Conservation (phyloP, 2,113 vertebrate genomes). For the Sander lucioperca region DNA sequence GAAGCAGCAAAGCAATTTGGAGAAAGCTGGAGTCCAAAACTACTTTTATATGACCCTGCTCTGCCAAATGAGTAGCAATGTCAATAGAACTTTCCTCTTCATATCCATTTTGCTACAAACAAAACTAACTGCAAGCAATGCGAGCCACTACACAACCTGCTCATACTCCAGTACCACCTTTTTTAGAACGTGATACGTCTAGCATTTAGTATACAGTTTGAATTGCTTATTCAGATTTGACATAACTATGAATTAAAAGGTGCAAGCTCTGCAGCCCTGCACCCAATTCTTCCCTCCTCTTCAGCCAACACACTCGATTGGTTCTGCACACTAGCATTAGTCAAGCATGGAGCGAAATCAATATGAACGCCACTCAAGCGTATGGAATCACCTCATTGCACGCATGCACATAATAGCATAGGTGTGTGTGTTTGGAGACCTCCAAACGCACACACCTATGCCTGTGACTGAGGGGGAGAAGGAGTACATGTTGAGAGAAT, state of each 20-base stretch:
- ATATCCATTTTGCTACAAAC: background rate
- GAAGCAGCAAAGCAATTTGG: background rate
- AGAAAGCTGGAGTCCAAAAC: background rate
- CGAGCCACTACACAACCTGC: background rate
- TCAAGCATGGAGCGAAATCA: background rate
- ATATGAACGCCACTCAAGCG: constrained; percentile 4
- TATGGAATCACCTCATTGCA: background rate
- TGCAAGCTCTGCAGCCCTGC: background rate
- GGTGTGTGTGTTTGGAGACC: background rate
- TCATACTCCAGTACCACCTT: background rate
- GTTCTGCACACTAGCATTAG: constrained; percentile 7
- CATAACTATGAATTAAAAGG: constrained; percentile 11
- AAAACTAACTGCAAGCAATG: background rate
- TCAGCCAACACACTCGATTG: constrained; percentile 11
- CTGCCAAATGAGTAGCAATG: background rate
- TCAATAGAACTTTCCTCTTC: too few relatives aligned
- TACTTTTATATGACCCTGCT: background rate
- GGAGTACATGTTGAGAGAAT: background rate
- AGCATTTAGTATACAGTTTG: background rate
- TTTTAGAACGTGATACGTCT: background rate
- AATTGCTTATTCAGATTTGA: background rate
- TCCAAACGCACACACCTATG: too few relatives aligned
- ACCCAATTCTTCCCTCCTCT: background rate
- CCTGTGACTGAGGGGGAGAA: background rate
- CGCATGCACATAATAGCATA: background rate